These are phyloP conservation scores for Holacanthella duospinosa DNA, from an alignment of 2,888 invertebrate species.

Conservation along the genomic window DNA sequence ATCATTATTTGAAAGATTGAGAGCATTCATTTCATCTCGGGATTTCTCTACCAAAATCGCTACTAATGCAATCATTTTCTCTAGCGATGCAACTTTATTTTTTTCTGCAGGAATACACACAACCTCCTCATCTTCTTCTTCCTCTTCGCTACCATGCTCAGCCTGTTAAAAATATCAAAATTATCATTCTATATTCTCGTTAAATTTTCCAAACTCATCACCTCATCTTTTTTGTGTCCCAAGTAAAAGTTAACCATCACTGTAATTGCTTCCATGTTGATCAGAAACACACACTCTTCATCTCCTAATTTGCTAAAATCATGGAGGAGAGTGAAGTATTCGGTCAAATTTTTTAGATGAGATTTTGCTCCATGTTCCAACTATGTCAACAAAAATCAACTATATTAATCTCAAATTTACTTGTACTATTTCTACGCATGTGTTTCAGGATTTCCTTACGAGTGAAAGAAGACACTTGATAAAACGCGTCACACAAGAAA, in stretches of 20 bases:
- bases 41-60: slow-evolving; percentile 81
- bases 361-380: slow-evolving; percentile 81
- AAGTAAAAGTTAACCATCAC: slow-evolving; percentile 87
- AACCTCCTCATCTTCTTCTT: slow-evolving; percentile 58
- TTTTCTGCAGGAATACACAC: slow-evolving; percentile 58
- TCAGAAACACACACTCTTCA: slow-evolving; percentile 77
- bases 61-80: slow-evolving; percentile 89
- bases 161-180: slow-evolving; percentile 39
- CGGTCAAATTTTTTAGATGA: slow-evolving; percentile 75
- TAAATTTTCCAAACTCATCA: slow-evolving; percentile 42
- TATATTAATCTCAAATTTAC: neutral
- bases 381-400: slow-evolving; percentile 39
- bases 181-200: slow-evolving; percentile 8
- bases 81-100: slow-evolving; percentile 77
- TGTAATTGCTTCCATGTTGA: slow-evolving; percentile 75
- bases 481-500: slow-evolving; percentile 84
- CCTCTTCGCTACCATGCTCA: slow-evolving; percentile 59
- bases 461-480: slow-evolving; percentile 75
- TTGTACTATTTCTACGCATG: slow-evolving; percentile 2
- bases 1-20: slow-evolving; percentile 66
- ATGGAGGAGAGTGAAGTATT: slow-evolving; percentile 81
- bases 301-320: slow-evolving; percentile 94
- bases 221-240: slow-evolving; percentile 65
- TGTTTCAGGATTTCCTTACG: slow-evolving; percentile 50
- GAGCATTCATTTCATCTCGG: slow-evolving; percentile 57